A percentile compares a stretch with the other conserved stretches of the same genome.
phyloP scores from a whole-genome alignment of 2,113 vertebrate genomes.

The Abramis brama region DNA sequence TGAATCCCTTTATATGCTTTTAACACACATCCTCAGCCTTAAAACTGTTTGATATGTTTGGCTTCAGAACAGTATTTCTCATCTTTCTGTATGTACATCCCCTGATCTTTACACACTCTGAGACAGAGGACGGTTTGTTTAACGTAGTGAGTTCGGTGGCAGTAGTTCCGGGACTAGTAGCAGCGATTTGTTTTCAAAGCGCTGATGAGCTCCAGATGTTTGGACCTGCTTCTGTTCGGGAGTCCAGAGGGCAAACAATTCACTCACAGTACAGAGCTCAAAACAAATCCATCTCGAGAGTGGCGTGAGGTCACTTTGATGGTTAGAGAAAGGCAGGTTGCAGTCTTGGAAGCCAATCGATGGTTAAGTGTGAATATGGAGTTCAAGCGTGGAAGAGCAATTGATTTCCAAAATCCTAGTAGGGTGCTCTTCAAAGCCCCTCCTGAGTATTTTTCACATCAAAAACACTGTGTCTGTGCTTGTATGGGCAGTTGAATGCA shows the following conservation, averaged over 20 bases:
- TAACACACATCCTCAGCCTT: conserved; percentile 1
- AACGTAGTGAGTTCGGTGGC: conserved; percentile 29
- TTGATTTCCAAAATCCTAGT: background rate
- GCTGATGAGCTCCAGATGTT: conserved; percentile 60
- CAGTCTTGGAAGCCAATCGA: background rate
- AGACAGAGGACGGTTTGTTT: conserved; percentile 47
- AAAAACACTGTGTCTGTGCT: background rate
- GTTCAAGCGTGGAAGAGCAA: background rate
- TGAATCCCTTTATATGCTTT: background rate
- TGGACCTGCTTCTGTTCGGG: conserved; percentile 19
- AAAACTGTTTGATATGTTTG: conserved; percentile 40
- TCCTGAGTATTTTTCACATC: background rate
- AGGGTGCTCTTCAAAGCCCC: background rate
- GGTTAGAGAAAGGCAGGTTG: background rate
- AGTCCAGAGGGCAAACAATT: conserved; percentile 28
- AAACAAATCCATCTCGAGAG: background rate
- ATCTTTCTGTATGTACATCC: background rate
- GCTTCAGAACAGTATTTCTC: conserved; percentile 11
- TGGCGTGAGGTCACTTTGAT: background rate
- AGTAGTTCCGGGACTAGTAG: conserved; percentile 50
- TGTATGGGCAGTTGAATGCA: conserved; percentile 57
- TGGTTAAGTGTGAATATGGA: background rate
- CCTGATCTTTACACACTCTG: background rate
- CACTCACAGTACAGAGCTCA: background rate
- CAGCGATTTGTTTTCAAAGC: conserved; percentile 53